Evolutionary conservation across 1,140 invertebrate genomes (phyloP), one percentile per base, ranked within the genome.

Genomic region (Lerema accius): DNA sequence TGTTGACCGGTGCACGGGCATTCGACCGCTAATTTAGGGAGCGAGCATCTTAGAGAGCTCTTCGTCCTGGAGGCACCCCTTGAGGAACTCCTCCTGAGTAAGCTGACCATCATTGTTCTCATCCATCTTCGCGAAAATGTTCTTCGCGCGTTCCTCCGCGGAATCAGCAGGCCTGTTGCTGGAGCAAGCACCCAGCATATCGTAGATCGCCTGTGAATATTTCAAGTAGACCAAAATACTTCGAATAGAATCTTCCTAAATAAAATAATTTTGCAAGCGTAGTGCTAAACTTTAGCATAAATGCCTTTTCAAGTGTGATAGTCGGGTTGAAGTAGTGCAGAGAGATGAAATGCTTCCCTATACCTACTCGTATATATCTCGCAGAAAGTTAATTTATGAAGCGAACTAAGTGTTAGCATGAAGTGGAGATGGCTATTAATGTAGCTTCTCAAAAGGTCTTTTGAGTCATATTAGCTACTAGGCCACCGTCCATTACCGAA

Each of bases 41-140:
- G 96, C 96, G 73, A 98, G 92, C 96, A 98, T 98, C 91, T 98
- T 98, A 56, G 97, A 98, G 35, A 99, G 93, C 82, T 98, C 97
- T 90, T 98, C 98, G 86, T 99, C 99, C 85, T 99, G 97, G 77
- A 99, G 94, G 89, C 99, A 99, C 43, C 99, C 99, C 89, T 99
- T 98, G 17, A 99, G 95, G 92, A 99, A 99, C 92, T 99, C 99
- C 66, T 99, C 97, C 91, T 99, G 97, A 39, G 98, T 99, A 76
- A 99, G 93, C 84, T 99, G 98, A 42, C 98, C 98, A 91, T 99
- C 98, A 91, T 98, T 98, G 93, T 99, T 99, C 86, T 98, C 96
- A 86, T 99, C 98, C 98, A 99, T 99, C 92, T 99, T 99, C 43
- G 97, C 96, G 91, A 99, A 99, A 71, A 99, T 99, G 89, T 98